Evolutionary conservation across 2,113 vertebrate species (phyloP).

Genomic region (Anoplopoma fimbria): DNA sequence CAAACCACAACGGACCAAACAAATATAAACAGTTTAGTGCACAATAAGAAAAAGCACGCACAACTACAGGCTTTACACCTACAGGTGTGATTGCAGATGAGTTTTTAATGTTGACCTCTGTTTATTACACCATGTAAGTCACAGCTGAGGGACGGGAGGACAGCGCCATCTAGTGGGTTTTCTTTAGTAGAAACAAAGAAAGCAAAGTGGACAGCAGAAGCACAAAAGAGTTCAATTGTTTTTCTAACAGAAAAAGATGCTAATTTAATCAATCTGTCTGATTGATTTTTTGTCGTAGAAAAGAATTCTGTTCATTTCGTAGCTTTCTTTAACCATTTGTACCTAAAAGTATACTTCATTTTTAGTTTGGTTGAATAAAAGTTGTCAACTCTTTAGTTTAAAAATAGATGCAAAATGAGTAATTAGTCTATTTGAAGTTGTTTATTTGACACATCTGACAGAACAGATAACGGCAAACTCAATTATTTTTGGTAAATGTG

Average conservation of each 20-base stretch:
- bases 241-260: background rate
- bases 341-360: background rate
- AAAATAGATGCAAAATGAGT: background rate
- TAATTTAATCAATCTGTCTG: background rate
- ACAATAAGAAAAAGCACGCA: constrained; percentile 26
- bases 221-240: constrained; percentile 7
- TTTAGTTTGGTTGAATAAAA: background rate
- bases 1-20: constrained; percentile 28
- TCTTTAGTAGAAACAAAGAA: background rate
- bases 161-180: background rate
- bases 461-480: background rate
- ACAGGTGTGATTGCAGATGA: background rate
- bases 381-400: background rate
- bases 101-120: background rate
- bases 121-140: too few relatives aligned
- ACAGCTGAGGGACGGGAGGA: background rate
- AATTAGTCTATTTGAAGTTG: background rate
- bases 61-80: constrained; percentile 25
- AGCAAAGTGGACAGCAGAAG: background rate
- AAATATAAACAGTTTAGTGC: constrained; percentile 8
- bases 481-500: background rate
- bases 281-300: background rate
- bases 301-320: too few relatives aligned
- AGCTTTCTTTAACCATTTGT: background rate
- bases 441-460: background rate